Base-by-base conservation (phyloP, 2,797 vertebrate species). In the Huso huso region DNA sequence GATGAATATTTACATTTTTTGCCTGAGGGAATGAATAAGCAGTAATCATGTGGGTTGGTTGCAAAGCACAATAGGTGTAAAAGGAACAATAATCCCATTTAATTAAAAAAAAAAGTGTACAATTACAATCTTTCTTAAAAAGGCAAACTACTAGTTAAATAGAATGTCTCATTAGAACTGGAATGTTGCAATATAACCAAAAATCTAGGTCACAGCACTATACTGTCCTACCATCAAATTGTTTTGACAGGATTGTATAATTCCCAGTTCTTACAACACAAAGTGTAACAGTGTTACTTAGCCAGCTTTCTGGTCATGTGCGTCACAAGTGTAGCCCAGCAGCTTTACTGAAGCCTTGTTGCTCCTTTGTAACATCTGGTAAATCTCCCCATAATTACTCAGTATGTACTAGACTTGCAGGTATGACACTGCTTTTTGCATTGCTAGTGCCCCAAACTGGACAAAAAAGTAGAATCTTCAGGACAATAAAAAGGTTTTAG, bases 321-420 rank as follows among this genome's bases (percentile, higher is more conserved):
- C 18, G 8, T 37, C 18, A 62, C 11, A 18, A 59, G 55, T 48
- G 51, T 71, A 12, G 57, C 66, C 77, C 66, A 69, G 51, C 4
- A 70, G 65, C 67, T 77, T 68, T 77, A 60, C 70, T 6, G 4
- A 51, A 48, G 59, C 55, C 55, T 60, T 75, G 48, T 59, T n/a
- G 15, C 60, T 64, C 48, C 23, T 48, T 10, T 71, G 64, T 76
- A 79, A 78, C 67, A 15, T 1, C 64, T 23, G 57, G 15, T 23
- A 62, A 62, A 53, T 50, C 69, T 75, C 67, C 65, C 48, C 37
- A 64, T 62, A 65, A 65, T n/a, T 51, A 8, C 11, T 8, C 48
- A 11, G 61, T 11, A 15, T 65, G 48, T 67, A 57, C 18, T 53
- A 62, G 63, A 48, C 15, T 10, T 49, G 50, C 69, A 49, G 55